These are phyloP conservation scores for Potamarius usumacintae DNA, from an alignment of 2,113 vertebrate genomes.

Conservation along the genomic window DNA sequence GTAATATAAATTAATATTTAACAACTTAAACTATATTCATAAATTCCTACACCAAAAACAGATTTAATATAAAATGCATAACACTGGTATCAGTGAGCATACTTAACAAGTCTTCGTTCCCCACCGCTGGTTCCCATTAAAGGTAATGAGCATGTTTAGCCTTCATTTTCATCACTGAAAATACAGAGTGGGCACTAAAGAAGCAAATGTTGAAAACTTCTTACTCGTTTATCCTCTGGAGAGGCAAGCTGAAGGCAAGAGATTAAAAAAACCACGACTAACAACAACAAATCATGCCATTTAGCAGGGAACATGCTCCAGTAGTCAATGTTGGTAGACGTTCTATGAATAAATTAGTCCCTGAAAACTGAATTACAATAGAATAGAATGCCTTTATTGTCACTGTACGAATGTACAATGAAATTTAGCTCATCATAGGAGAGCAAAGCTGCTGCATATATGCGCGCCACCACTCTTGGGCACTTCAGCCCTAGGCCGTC, in stretches of 20 bases:
- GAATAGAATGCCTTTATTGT: too few relatives aligned
- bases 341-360: slow-evolving; percentile 66
- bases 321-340: background rate
- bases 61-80: background rate
- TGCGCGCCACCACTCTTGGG: too few relatives aligned
- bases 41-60: background rate
- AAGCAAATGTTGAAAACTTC: slow-evolving; percentile 48
- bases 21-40: background rate
- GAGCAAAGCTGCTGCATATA: too few relatives aligned
- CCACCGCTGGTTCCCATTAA: background rate
- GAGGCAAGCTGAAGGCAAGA: slow-evolving; percentile 33
- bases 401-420: too few relatives aligned
- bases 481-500: too few relatives aligned
- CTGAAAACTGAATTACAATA: slow-evolving; percentile 47
- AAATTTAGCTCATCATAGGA: too few relatives aligned
- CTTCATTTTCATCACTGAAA: too few relatives aligned
- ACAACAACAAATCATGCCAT: slow-evolving; percentile 59
- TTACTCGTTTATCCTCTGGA: slow-evolving; percentile 43
- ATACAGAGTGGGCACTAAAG: slow-evolving; percentile 7
- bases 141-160: background rate
- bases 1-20: background rate
- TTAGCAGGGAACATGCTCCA: background rate
- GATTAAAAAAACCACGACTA: too few relatives aligned
- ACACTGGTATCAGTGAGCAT: background rate
- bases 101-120: background rate